Evolutionary conservation across 1,140 invertebrate species (phyloP).

Genomic region (Drosophila sp.): DNA sequence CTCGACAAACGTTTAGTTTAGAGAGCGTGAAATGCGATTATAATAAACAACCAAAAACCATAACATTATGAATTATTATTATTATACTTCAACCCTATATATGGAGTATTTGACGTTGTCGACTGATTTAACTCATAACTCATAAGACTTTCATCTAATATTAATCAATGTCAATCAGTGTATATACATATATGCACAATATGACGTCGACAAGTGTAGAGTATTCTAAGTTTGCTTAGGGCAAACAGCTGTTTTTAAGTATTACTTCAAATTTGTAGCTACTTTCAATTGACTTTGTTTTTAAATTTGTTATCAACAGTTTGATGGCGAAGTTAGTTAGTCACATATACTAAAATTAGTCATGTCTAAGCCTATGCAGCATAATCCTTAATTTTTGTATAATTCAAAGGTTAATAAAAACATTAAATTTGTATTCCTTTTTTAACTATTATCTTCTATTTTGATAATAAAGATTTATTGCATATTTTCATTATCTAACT

Average conservation of each 20-base stretch:
- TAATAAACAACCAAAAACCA: slow-evolving; percentile 25
- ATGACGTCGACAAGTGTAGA: not conserved
- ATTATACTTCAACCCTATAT: not conserved
- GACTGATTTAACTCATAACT: slow-evolving; percentile 5
- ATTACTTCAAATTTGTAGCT: not conserved
- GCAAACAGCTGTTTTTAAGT: not conserved
- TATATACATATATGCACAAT: not conserved
- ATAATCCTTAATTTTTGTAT: too few species aligned
- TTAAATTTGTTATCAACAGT: too few species aligned
- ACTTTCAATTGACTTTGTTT: too few species aligned
- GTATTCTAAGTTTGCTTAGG: not conserved
- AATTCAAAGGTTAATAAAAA: too few species aligned
- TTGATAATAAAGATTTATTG: too few species aligned
- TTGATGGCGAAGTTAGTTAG: too few species aligned
- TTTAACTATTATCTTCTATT: too few species aligned
- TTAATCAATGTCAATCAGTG: not conserved
- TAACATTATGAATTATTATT: slow-evolving; percentile 34
- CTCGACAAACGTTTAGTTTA: slow-evolving; percentile 25
- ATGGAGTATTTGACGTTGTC: not conserved
- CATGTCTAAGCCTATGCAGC: too few species aligned
- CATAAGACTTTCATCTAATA: not conserved
- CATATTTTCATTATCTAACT: too few species aligned
- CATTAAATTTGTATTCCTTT: too few species aligned
- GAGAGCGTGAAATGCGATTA: slow-evolving; percentile 55
- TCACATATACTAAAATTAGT: too few species aligned